Evolutionary conservation across 53 echinoderm and acorn worm genomes (phyloP).

Genomic region (Actinopyga echinites): DNA sequence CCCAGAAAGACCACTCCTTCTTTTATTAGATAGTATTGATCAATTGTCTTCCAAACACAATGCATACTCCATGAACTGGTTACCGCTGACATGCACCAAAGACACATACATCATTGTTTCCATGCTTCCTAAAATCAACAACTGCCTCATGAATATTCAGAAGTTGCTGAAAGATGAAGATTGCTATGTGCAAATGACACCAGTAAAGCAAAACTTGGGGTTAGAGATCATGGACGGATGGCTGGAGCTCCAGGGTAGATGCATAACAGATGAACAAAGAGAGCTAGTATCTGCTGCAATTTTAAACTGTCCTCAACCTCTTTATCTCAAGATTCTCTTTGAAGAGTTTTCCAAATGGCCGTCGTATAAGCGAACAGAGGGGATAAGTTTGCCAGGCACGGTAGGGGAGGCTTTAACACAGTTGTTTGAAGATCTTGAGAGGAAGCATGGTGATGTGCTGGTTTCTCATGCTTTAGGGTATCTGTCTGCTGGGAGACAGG

Average conservation of each 20-base stretch:
- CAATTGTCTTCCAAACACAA: slow-evolving; percentile 77
- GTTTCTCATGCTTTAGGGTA: slow-evolving; percentile 78
- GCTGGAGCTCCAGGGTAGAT: slow-evolving; percentile 54
- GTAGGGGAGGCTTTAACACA: slow-evolving; percentile 65
- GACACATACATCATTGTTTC: slow-evolving; percentile 66
- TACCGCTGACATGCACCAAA: slow-evolving; percentile 58
- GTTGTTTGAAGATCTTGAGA: slow-evolving; percentile 76
- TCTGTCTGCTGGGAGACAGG: slow-evolving; percentile 77
- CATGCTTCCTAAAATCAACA: slow-evolving; percentile 70
- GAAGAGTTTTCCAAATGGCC: slow-evolving; percentile 75
- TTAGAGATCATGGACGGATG: slow-evolving; percentile 73
- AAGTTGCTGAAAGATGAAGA: slow-evolving; percentile 53
- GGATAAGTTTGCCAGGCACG: slow-evolving; percentile 47
- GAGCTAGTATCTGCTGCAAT: slow-evolving; percentile 58
- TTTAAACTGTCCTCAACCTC: slow-evolving; percentile 77
- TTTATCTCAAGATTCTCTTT: slow-evolving; percentile 82
- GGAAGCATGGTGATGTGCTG: slow-evolving; percentile 70
- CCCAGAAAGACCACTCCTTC: slow-evolving; percentile 62
- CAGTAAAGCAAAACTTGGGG: slow-evolving; percentile 62
- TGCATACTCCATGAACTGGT: slow-evolving; percentile 90
- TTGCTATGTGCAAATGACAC: slow-evolving; percentile 74
- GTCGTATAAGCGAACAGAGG: slow-evolving; percentile 58
- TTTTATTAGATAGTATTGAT: slow-evolving; percentile 86
- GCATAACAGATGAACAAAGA: slow-evolving; percentile 62
- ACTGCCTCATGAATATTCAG: slow-evolving; percentile 65